Evolutionary conservation across 2,888 invertebrate genomes (phyloP), one percentile per base, ranked within the genome.

Genomic region (Tenthredo amoena): DNA sequence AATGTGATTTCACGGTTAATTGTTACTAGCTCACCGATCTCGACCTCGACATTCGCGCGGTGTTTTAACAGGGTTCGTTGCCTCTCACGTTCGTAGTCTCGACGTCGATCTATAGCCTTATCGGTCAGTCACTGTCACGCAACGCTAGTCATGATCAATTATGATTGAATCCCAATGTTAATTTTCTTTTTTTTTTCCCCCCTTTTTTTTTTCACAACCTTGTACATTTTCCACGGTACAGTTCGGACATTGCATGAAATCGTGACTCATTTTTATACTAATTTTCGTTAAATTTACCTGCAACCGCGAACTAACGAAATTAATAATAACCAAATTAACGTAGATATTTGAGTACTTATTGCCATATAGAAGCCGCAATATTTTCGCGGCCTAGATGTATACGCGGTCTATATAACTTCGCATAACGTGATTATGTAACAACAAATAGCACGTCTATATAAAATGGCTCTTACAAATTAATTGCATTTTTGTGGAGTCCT

Each of bases 1-100:
- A 82, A 82, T 68, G 37, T 37, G 81, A 88, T 89, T 89, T 88
- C 86, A 89, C 88, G 88, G 87, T 88, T 88, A 87, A 83, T 71
- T 62, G 81, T 81, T 50, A 58, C 58, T 62, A 81, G 47, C 62
- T 21, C 26, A 62, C 79, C 58, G 79, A 81, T 81, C 79, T 81
- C 83, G 83, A 68, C 91, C 90, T 91, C 90, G 90, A 89, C 89
- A 89, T 90, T 90, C 89, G 88, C 89, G 88, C 89, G 88, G 89
- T 85, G 85, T 72, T 83, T 82, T 84, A 71, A 86, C 81, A 79
- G 86, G 86, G 88, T 89, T 89, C 88, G 87, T 87, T 86, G 88
- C 87, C 88, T 89, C 84, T 86, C 37, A 72, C 55, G n/a, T 55
- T 50, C n/a, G 26, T 26, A 12, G 26, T 31, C 37, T 26, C 76